Percentiles rank a stretch among this genome's conserved stretches.
Conservation (phyloP, 2,113 vertebrate species). For the Ceyx margarethae region DNA sequence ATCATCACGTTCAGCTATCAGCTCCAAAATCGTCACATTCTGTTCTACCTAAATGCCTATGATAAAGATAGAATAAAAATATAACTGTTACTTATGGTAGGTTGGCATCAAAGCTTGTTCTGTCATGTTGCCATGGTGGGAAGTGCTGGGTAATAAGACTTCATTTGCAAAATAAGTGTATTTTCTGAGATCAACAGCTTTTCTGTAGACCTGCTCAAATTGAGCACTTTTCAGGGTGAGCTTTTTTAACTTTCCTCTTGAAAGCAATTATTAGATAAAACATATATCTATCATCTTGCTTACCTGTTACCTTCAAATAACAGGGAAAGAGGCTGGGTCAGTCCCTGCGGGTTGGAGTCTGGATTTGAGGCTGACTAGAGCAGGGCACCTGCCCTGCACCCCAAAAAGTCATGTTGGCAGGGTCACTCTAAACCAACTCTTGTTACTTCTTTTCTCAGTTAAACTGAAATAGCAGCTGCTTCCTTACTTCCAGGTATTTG, state of each 20-base stretch:
- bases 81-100: neutral
- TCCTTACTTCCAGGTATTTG: neutral
- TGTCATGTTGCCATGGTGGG: neutral
- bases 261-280: neutral
- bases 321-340: neutral
- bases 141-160: neutral
- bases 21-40: neutral
- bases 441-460: neutral
- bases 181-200: neutral
- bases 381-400: neutral
- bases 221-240: neutral
- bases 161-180: neutral
- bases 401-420: neutral
- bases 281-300: neutral
- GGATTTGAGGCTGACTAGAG: neutral
- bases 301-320: neutral
- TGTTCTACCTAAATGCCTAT: neutral
- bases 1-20: neutral
- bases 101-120: neutral
- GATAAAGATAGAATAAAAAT: neutral
- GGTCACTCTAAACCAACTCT: fast-evolving
- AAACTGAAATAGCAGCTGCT: neutral
- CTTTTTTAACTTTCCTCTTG: neutral
- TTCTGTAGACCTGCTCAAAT: neutral
- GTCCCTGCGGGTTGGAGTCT: neutral